Evolutionary conservation across 2,888 invertebrate genomes (phyloP).

Genomic region (Steinernema hermaphroditum): DNA sequence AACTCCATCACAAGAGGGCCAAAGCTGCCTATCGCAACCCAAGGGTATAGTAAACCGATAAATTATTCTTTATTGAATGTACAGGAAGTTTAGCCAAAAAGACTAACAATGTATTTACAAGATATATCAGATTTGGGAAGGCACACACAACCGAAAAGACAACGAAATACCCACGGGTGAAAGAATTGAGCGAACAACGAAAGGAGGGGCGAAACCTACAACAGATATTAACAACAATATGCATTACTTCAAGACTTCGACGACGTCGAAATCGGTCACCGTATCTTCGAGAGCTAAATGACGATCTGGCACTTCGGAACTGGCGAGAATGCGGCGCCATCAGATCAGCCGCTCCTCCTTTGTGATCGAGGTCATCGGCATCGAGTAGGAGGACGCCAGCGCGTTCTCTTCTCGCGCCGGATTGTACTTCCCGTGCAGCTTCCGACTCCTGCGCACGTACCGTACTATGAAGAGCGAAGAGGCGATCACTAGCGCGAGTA

Average conservation of each 20-base stretch:
- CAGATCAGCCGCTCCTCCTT: conserved; percentile 38
- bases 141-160: conserved; percentile 27
- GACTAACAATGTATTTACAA: conserved; percentile 12
- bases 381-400: conserved; percentile 33
- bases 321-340: neutral
- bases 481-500: conserved; percentile 49
- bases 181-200: conserved; percentile 24
- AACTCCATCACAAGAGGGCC: too few species aligned
- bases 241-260: conserved; percentile 24
- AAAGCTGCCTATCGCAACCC: too few species aligned
- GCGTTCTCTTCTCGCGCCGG: conserved; percentile 39
- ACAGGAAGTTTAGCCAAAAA: neutral
- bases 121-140: neutral
- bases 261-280: conserved; percentile 26
- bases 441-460: conserved; percentile 34
- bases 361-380: conserved; percentile 37
- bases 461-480: conserved; percentile 47
- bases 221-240: conserved; percentile 25
- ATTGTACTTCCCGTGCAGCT: conserved; percentile 39
- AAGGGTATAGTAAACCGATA: too few species aligned
- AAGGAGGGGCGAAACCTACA: conserved; percentile 4
- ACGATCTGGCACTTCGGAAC: conserved; percentile 2
- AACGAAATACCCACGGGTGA: conserved; percentile 26
- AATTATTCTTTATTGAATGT: neutral
- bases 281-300: neutral